Base-by-base conservation (phyloP, 1,140 invertebrate genomes). In the Aphidius gifuensis region DNA sequence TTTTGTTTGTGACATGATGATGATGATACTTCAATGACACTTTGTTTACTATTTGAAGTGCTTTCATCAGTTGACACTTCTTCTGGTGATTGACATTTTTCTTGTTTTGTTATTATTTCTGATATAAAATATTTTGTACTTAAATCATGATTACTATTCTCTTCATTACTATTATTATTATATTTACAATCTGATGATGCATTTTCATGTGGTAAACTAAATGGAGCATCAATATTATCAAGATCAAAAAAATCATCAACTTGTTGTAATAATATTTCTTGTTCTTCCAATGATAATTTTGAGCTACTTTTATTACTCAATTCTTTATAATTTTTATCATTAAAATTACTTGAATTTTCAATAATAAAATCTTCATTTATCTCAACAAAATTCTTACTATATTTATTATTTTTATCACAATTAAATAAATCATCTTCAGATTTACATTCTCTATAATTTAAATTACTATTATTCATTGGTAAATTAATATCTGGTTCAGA, bases 221-320 rank as follows among this genome's bases (percentile, higher is more conserved):
- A 60, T 3, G 75, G 74, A 1, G 75, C 75, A n/a, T 73, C 61
- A 0, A 58, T 53, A 32, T 78, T 75, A 56, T 80, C 85, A 48
- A 85, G 78, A 66, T 83, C 83, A 0, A 82, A 82, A 73, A 85
- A 85, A 60, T 85, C 84, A 58, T 86, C 80, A 5, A 86, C 69
- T 60, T 86, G 83, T 60, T 85, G 79, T 4, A 85, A 75, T 39
- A 86, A 84, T 43, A 83, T 80, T 66, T 81, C 79, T 5, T 84
- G 84, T 71, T 86, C 84, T 5, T 82, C 79, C 2, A 82, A 72
- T 0, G 84, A 83, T 51, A 85, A 68, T 39, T 74, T 81, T 1
- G 67, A 70, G 7, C 46, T 62, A n/a, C 50, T 66, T 47, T 68
- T 69, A 42, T 57, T 60, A 11, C 40, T 40, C 53, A 55, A 55